These are phyloP conservation scores for Lagocephalus sceleratus DNA, from an alignment of 2,797 vertebrate species.

Conservation along the genomic window DNA sequence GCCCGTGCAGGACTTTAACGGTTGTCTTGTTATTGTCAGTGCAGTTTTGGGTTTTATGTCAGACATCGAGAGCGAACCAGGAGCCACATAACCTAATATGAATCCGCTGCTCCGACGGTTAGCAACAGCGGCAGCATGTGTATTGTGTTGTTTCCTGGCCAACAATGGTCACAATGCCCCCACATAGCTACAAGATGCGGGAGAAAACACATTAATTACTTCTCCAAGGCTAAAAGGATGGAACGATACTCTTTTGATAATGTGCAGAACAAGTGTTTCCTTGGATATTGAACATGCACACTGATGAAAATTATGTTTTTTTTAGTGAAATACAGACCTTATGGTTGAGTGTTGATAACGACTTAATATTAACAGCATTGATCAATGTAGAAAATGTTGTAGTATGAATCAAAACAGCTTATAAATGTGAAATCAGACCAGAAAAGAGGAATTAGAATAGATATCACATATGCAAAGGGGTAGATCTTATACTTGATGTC, in stretches of 20 bases:
- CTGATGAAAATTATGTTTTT: too few species aligned
- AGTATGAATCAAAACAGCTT: too few species aligned
- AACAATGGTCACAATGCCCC: not conserved
- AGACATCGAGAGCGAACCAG: not conserved
- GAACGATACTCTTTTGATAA: too few species aligned
- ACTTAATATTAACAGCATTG: too few species aligned
- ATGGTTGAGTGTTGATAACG: too few species aligned
- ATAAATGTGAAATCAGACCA: too few species aligned
- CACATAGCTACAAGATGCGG: not conserved
- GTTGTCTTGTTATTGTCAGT: constrained; percentile 15
- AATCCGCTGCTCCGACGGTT: not conserved
- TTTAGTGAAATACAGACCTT: too few species aligned
- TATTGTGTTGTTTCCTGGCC: not conserved
- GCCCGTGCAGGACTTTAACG: constrained; percentile 10
- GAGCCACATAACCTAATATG: not conserved
- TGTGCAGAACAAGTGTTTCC: too few species aligned
- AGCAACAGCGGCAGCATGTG: not conserved
- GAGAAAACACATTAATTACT: not conserved
- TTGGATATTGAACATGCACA: too few species aligned
- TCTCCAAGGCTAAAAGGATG: too few species aligned
- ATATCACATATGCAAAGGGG: not conserved
- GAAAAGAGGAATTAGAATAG: too few species aligned
- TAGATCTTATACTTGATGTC: not conserved
- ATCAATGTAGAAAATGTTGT: too few species aligned
- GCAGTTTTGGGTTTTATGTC: not conserved